Evolutionary conservation across 2,888 invertebrate genomes (phyloP).

Genomic region (Busseola fusca): DNA sequence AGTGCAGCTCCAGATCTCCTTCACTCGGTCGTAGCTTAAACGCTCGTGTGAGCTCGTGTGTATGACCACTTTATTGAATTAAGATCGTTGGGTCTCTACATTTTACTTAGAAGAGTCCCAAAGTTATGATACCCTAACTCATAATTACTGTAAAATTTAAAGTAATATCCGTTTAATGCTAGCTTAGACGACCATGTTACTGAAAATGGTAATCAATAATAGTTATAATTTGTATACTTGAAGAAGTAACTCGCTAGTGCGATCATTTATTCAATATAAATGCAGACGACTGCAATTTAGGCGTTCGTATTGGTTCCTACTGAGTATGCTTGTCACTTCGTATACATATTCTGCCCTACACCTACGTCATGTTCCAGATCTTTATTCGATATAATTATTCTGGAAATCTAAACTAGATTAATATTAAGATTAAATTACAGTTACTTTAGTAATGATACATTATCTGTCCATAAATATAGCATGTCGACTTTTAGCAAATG

Average conservation of each 20-base stretch:
- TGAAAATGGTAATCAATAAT: neutral
- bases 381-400: neutral
- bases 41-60: too few relatives aligned
- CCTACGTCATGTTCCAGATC: neutral
- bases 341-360: conserved; percentile 8
- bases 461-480: too few relatives aligned
- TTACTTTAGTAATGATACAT: neutral
- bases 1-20: too few relatives aligned
- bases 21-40: too few relatives aligned
- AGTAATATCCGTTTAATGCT: too few relatives aligned
- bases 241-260: neutral
- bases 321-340: conserved; percentile 30
- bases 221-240: neutral
- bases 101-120: neutral
- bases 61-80: neutral
- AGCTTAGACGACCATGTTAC: too few relatives aligned
- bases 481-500: neutral
- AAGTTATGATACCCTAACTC: neutral
- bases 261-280: conserved; percentile 41
- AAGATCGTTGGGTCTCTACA: neutral
- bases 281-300: conserved; percentile 36
- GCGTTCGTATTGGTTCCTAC: neutral
- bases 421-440: neutral
- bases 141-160: neutral
- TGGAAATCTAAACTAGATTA: neutral